Evolutionary conservation across 2,113 vertebrate species (phyloP).

Genomic region (Seriola quinqueradiata): DNA sequence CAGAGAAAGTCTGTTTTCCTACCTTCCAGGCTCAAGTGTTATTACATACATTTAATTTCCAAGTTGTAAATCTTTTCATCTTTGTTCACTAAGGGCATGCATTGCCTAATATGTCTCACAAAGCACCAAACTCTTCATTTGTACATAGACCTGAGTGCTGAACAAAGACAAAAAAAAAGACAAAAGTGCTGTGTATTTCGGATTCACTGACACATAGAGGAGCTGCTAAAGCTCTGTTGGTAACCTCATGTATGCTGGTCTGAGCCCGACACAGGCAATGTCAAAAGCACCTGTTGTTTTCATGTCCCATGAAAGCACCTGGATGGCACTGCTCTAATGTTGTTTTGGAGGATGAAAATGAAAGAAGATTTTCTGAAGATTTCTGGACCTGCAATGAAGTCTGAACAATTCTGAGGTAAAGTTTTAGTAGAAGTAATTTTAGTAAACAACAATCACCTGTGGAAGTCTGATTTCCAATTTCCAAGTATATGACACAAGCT

Average conservation of each 20-base stretch:
- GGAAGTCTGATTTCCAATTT: too few species aligned
- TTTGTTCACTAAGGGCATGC: neutral
- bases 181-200: neutral
- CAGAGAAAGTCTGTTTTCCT: neutral
- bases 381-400: neutral
- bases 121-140: constrained; percentile 4
- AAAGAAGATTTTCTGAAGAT: neutral
- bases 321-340: neutral
- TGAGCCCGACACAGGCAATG: neutral
- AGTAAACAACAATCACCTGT: neutral
- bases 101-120: neutral
- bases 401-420: neutral
- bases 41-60: neutral
- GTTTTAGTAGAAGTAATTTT: neutral
- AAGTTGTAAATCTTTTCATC: neutral
- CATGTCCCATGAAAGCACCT: neutral
- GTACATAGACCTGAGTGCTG: constrained; percentile 5
- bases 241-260: neutral
- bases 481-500: neutral
- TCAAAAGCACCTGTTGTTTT: neutral
- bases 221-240: neutral
- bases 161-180: neutral
- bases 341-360: neutral
- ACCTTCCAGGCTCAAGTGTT: neutral
- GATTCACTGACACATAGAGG: too few species aligned